Evolutionary conservation across 35 echinoderm and acorn worm species (phyloP).

Genomic region (Anneissia japonica): DNA sequence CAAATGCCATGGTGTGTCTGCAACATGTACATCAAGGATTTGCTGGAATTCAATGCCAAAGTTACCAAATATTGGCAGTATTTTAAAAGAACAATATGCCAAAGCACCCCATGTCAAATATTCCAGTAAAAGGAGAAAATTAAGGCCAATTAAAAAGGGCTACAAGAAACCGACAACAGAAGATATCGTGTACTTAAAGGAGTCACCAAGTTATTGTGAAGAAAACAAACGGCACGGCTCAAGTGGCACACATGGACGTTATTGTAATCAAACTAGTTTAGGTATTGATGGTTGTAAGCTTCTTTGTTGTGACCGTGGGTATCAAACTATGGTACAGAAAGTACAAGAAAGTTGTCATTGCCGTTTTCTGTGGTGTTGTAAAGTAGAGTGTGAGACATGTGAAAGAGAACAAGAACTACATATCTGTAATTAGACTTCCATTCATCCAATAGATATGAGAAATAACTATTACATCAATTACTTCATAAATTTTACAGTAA

Average conservation of each 20-base stretch:
- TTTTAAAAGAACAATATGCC: constrained; percentile 39
- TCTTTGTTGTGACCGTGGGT: constrained; percentile 91
- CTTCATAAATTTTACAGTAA: constrained; percentile 1
- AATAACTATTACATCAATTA: not conserved
- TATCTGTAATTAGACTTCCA: constrained; percentile 68
- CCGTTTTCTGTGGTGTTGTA: constrained; percentile 92
- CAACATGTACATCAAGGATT: constrained; percentile 83
- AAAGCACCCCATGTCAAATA: constrained; percentile 52
- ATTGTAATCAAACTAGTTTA: constrained; percentile 84
- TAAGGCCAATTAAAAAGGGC: constrained; percentile 67
- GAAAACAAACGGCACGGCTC: constrained; percentile 71
- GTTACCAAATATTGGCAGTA: constrained; percentile 38
- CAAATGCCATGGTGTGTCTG: constrained; percentile 94
- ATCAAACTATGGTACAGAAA: constrained; percentile 78
- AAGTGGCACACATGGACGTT: constrained; percentile 73
- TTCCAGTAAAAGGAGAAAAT: constrained; percentile 44
- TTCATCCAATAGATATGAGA: not conserved
- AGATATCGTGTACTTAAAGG: constrained; percentile 71
- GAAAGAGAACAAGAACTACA: constrained; percentile 52
- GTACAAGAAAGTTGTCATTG: constrained; percentile 84
- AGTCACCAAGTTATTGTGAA: constrained; percentile 67
- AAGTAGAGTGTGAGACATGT: constrained; percentile 91
- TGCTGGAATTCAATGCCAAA: constrained; percentile 98
- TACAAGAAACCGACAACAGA: constrained; percentile 38
- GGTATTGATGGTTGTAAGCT: constrained; percentile 56